A percentile compares a stretch with the other conserved stretches of the same genome.
These are phyloP conservation scores for Sarotherodon lohbergeri DNA, from an alignment of 2,113 vertebrate species.

Conservation along the genomic window DNA sequence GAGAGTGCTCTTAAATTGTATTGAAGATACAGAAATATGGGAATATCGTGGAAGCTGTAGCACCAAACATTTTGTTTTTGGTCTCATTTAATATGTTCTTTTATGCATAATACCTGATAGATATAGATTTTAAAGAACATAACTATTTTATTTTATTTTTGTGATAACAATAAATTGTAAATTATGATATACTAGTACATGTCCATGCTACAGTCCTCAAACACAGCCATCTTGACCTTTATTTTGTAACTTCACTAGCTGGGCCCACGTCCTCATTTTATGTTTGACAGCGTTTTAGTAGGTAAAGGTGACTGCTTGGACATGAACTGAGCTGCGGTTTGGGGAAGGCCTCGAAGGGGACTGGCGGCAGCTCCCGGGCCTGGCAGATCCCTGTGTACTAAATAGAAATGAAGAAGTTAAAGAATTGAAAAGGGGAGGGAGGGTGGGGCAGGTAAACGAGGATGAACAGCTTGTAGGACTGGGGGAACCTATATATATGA, in stretches of 20 bases:
- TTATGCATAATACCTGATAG: background rate
- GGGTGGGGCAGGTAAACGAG: no score
- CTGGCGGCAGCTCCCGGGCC: no score
- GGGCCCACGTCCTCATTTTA: no score
- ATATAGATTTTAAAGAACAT: background rate
- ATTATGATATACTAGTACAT: background rate
- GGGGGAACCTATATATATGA: no score
- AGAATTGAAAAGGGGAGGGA: no score
- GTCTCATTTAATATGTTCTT: background rate
- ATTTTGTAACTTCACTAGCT: background rate
- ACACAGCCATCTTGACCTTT: background rate
- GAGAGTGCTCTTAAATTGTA: background rate
- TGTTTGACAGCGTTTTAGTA: no score
- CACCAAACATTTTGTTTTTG: background rate
- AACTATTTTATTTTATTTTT: background rate
- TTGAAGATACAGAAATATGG: background rate
- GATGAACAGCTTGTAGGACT: no score
- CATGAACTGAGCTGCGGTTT: no score
- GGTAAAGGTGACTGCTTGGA: no score
- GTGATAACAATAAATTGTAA: background rate
- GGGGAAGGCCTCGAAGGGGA: no score
- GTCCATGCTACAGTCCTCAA: background rate
- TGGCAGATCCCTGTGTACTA: no score
- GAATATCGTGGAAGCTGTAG: background rate
- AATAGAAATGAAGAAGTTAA: no score